Percentiles rank a stretch among this genome's conserved stretches.
phyloP scores from a whole-genome alignment of 2,797 vertebrate genomes.

The Diceros bicornis region DNA sequence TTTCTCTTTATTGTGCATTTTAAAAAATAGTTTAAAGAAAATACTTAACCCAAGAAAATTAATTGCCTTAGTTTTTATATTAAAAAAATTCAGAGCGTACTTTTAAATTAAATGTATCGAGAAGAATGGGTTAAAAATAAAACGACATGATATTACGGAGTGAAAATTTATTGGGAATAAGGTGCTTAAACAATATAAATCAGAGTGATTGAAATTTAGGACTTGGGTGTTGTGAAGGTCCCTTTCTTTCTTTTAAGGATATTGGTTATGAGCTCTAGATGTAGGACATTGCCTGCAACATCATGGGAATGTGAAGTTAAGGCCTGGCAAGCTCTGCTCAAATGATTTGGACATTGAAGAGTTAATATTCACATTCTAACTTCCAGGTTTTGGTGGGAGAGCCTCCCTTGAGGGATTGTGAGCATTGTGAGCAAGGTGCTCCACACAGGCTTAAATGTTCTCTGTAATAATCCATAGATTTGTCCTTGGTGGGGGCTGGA shows the following conservation, averaged over 20 bases:
- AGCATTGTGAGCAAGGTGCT: background rate
- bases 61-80: background rate
- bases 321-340: background rate
- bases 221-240: background rate
- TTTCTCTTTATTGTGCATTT: background rate
- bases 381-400: background rate
- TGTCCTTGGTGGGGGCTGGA: slow-evolving; percentile 61
- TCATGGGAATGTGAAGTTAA: background rate
- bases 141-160: background rate
- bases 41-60: background rate
- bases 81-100: background rate
- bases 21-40: background rate
- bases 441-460: slow-evolving; percentile 48
- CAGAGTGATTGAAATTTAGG: background rate
- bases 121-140: background rate
- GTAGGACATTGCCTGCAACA: background rate
- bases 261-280: background rate
- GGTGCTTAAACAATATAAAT: background rate
- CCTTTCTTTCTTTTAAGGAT: background rate
- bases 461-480: slow-evolving; percentile 71
- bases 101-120: background rate
- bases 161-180: background rate
- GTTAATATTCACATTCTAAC: slow-evolving; percentile 55
- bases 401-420: slow-evolving; percentile 2
- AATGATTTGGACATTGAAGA: slow-evolving; percentile 17